Conservation (phyloP, 1,140 invertebrate genomes). For the Leptoteleia sp. region DNA sequence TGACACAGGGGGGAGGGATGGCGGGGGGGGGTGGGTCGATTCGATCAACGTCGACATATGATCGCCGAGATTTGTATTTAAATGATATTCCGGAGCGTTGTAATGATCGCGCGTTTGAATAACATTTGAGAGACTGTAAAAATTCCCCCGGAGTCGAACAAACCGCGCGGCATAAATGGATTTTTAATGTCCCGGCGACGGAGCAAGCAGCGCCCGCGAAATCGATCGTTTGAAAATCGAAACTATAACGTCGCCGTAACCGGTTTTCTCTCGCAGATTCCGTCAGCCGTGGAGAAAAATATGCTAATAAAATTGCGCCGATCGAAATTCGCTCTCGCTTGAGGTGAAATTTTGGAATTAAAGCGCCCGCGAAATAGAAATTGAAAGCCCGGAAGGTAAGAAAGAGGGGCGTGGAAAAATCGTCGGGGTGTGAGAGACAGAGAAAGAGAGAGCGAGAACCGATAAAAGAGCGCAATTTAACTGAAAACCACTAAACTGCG, state of each 20-base stretch:
- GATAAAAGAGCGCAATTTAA: constrained; percentile 58
- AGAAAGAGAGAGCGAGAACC: constrained; percentile 34
- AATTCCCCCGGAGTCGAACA: constrained; percentile 21
- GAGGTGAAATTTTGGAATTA: constrained; percentile 7
- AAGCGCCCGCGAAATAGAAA: constrained; percentile 10
- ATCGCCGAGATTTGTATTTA: constrained; percentile 42
- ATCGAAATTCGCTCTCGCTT: neutral
- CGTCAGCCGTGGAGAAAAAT: constrained; percentile 1
- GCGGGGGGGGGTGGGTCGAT: too few relatives aligned
- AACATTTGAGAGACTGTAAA: constrained; percentile 42
- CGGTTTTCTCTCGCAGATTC: neutral
- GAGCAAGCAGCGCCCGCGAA: neutral
- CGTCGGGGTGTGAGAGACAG: constrained; percentile 38
- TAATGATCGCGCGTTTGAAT: constrained; percentile 48
- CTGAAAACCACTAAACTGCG: constrained; percentile 55
- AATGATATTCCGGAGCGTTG: constrained; percentile 41
- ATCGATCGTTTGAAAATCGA: constrained; percentile 39
- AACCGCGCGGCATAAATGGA: constrained; percentile 37
- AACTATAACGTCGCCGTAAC: constrained; percentile 15
- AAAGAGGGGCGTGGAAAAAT: neutral
- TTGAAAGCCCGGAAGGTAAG: neutral
- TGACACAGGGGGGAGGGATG: too few relatives aligned
- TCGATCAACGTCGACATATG: constrained; percentile 12
- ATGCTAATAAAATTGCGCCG: constrained; percentile 25
- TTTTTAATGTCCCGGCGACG: constrained; percentile 39